Base-by-base conservation (phyloP, 2,113 vertebrate species). In the Orthonyx spaldingii region DNA sequence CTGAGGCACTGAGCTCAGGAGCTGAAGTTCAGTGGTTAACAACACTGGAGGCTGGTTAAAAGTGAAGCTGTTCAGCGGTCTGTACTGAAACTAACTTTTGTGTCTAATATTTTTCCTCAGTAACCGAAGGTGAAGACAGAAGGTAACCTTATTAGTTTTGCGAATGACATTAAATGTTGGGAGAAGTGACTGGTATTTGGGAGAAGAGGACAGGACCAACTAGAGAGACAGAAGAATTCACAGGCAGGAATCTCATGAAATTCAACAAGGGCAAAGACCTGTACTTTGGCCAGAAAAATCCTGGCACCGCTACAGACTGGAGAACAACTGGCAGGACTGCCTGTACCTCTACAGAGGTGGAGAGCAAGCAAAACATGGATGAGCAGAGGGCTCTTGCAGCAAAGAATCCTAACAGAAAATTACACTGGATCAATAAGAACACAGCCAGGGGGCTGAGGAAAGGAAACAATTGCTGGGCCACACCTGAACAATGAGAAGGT, bases 401-500 rank as follows among this genome's bases (percentile, higher is more conserved):
- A 83, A n/a, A 11, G 17, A 86, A 52, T 59, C 16, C 47, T 84
- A 77, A 72, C 10, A 92, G 69, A 10, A 46, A 30, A 55, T 17
- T 27, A 7, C 16, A 37, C 6, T 2, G 16, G 7, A 59, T 23
- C 23, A 84, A 46, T 32, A 84, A 46, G 50, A 81, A 47, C 21
- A 6, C 21, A 70, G 37, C 11, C 56, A 81, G 39, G 0, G 74
- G 42, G 27, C 56, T 66, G 68, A 84, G 24, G 41, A 86, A 64
- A 68, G 26, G 27, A 77, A 86, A 68, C 11, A 37, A 68, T 0
- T 77, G 30, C 52, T 76, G 53, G 37, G 50, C 17, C 14, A 74
- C 68, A 91, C 20, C 30, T 81, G 55, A 87, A 81, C 16, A 33
- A 3, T 19, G 12, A 0, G 2, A 63, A 1, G 0, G 1, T 30